A percentile compares a stretch with the other conserved stretches of the same genome.
phyloP scores from a whole-genome alignment of 1,140 invertebrate species.

The Cephus cinctus region DNA sequence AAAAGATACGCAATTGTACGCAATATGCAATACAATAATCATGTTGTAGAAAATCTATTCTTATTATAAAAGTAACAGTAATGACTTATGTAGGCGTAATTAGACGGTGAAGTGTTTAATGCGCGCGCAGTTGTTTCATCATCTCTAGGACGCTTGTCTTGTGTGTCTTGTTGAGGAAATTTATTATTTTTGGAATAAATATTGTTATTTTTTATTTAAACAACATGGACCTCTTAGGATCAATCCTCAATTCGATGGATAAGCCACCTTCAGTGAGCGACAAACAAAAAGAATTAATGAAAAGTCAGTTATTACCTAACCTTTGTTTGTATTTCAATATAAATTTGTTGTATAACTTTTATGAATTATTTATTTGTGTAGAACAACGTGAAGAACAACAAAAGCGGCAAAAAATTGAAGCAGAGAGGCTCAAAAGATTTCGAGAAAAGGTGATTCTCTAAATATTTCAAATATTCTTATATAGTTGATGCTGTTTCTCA shows the following conservation, averaged over 20 bases:
- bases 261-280: constrained; percentile 69
- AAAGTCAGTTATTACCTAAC: constrained; percentile 56
- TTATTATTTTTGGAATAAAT: neutral
- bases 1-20: no score
- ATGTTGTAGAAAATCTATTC: no score
- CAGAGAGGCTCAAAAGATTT: constrained; percentile 56
- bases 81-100: no score
- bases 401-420: constrained; percentile 50
- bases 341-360: neutral
- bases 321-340: constrained; percentile 7
- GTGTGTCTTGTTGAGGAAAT: neutral
- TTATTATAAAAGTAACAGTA: no score
- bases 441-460: constrained; percentile 52
- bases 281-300: constrained; percentile 64
- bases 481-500: neutral
- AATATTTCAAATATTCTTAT: constrained; percentile 7
- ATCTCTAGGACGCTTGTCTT: neutral
- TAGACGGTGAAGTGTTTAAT: no score
- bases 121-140: neutral
- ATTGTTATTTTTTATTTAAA: neutral
- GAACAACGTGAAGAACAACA: constrained; percentile 58
- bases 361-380: constrained; percentile 34
- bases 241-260: constrained; percentile 74
- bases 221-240: constrained; percentile 70
- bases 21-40: no score